Conservation (phyloP, 1,140 invertebrate species). For the Pogonomyrmex californicus region DNA sequence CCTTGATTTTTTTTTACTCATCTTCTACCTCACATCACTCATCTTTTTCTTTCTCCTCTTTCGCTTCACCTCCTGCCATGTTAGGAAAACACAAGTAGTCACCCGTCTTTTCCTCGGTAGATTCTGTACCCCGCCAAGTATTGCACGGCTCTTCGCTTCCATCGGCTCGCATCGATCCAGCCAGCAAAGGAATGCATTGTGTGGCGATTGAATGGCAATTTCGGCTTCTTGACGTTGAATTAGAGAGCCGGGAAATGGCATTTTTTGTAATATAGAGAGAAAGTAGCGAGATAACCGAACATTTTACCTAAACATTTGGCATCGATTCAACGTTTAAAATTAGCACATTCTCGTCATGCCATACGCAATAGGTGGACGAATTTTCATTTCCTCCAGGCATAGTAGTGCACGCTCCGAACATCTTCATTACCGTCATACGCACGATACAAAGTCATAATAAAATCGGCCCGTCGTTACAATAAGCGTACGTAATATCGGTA, state of each 20-base stretch:
- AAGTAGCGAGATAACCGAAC: background rate
- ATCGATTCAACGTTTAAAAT: slow-evolving; percentile 1
- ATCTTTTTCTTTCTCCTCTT: slow-evolving; percentile 1
- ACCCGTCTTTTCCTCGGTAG: background rate
- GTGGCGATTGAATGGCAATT: background rate
- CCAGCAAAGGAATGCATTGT: slow-evolving; percentile 17
- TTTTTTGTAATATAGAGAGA: background rate
- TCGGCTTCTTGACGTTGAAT: slow-evolving; percentile 25
- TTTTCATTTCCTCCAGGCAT: slow-evolving; percentile 2
- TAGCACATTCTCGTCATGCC: slow-evolving; percentile 10
- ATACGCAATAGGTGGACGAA: slow-evolving; percentile 19
- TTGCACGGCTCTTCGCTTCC: slow-evolving; percentile 33
- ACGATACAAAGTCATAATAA: slow-evolving; percentile 56
- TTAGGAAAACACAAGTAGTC: slow-evolving; percentile 23
- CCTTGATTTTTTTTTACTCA: slow-evolving; percentile 22
- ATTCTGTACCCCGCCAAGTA: background rate
- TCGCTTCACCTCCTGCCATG: background rate
- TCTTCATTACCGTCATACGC: background rate
- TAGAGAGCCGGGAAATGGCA: background rate
- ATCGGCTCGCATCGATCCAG: slow-evolving; percentile 21
- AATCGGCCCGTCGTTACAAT: background rate
- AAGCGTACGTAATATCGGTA: background rate
- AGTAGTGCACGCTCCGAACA: slow-evolving; percentile 47
- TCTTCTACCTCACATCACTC: background rate
- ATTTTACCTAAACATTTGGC: background rate